Base-by-base conservation (phyloP, 2,113 vertebrate species). In the Amphiprion ocellaris region DNA sequence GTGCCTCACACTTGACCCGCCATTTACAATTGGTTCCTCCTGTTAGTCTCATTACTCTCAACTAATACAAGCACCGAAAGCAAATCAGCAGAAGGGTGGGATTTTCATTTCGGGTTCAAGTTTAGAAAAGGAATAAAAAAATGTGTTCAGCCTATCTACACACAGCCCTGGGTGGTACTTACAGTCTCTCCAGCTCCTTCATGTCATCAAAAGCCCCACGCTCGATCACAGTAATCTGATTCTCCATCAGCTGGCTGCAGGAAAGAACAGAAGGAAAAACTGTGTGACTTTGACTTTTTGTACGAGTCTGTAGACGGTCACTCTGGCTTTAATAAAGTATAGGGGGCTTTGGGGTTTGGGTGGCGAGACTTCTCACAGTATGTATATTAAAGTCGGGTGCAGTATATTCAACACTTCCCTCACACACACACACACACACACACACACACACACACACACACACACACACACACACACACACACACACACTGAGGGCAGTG, bases 121-220 rank as follows among this genome's bases (percentile, higher is more conserved):
- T 68, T 83, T 41, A 61, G 54, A 58, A 74, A 73, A 75, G 52
- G 52, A 71, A 81, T 63, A 56, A 52, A 74, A 21, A 66, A 37
- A 69, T 24, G 49, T 79, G 59, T 74, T 72, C 16, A 60, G 46
- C 46, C 52, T 50, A 28, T 70, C 26, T 67, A 46, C 37, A 54
- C 54, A 63, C 54, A 70, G 41, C 47, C 50, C 37, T 65, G 62
- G 84, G 73, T 84, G 71, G 59, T 89, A 99, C 98, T 99, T 87
- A 99, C 98, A 99, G 96, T 69, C 98, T 94, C 92, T 99, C 98
- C 87, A 99, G 94, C 90, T 99, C 98, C 94, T 96, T 98, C 98
- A 99, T 95, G 94, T 99, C 98, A 47, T 99, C 98, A 0, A 99
- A 99, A 2, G 96, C 97, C 5, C 98, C 98, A 0, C 97, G 96